These are phyloP conservation scores for Bicyclus anynana DNA, from an alignment of 1,140 invertebrate genomes.

Conservation along the genomic window DNA sequence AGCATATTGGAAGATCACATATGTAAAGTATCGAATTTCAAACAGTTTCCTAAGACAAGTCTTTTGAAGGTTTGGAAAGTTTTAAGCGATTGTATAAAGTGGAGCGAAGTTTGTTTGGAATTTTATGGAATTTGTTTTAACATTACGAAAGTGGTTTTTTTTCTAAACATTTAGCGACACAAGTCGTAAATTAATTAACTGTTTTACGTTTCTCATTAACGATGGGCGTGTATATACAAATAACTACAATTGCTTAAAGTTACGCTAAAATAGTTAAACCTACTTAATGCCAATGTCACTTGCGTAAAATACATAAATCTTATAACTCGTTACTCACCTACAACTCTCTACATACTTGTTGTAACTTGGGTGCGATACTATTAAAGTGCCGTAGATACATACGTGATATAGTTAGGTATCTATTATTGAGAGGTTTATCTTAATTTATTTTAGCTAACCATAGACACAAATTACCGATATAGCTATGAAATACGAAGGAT, in stretches of 20 bases:
- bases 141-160: conserved; percentile 54
- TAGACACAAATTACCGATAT: too few species aligned
- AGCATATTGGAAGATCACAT: neutral
- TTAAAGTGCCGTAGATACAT: neutral
- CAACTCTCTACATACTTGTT: neutral
- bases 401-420: too few species aligned
- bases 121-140: conserved; percentile 42
- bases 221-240: conserved; percentile 39
- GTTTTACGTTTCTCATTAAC: conserved; percentile 59
- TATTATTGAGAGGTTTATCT: too few species aligned
- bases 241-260: conserved; percentile 18
- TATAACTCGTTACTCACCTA: neutral
- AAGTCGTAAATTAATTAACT: conserved; percentile 52
- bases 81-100: conserved; percentile 29
- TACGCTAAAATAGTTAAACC: conserved; percentile 10
- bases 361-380: neutral
- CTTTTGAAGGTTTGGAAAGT: conserved; percentile 28
- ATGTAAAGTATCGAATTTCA: conserved; percentile 5
- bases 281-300: conserved; percentile 6
- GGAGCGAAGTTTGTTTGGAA: conserved; percentile 28
- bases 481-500: too few species aligned
- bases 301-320: conserved; percentile 2
- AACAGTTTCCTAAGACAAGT: conserved; percentile 28
- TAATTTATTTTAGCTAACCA: too few species aligned
- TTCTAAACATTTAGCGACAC: conserved; percentile 48